Conservation (phyloP, 2,113 vertebrate genomes). For the Egretta garzetta region DNA sequence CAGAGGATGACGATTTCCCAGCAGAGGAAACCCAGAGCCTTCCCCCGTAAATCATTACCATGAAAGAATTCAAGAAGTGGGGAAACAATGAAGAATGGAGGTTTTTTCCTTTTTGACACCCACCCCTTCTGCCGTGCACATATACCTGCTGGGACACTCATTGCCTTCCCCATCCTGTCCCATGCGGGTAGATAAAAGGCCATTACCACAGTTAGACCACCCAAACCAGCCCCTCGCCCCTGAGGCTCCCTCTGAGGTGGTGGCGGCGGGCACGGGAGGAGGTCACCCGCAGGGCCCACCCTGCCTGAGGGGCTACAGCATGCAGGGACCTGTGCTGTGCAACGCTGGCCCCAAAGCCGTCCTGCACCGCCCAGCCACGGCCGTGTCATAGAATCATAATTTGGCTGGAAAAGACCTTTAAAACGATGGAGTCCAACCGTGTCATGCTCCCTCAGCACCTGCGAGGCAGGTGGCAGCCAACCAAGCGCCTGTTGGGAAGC, state of each 20-base stretch:
- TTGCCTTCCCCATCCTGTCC: neutral
- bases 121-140: accelerated
- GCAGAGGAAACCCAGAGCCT: neutral
- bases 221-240: neutral
- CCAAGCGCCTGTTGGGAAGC: neutral
- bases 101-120: neutral
- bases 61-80: neutral
- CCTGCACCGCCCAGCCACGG: accelerated
- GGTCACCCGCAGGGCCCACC: no score
- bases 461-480: neutral
- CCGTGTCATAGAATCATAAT: neutral
- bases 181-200: accelerated
- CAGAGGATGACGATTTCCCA: neutral
- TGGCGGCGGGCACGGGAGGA: neutral
- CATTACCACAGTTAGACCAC: neutral
- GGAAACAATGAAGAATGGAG: neutral
- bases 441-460: neutral
- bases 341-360: neutral
- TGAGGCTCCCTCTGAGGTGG: neutral
- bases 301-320: neutral
- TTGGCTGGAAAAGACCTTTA: no score
- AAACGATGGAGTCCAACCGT: no score
- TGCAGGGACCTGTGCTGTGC: no score
- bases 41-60: neutral
- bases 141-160: neutral